Evolutionary conservation across 1,140 invertebrate species (phyloP), one percentile per base, ranked within the genome.

Genomic region (Pseudoatta argentina): DNA sequence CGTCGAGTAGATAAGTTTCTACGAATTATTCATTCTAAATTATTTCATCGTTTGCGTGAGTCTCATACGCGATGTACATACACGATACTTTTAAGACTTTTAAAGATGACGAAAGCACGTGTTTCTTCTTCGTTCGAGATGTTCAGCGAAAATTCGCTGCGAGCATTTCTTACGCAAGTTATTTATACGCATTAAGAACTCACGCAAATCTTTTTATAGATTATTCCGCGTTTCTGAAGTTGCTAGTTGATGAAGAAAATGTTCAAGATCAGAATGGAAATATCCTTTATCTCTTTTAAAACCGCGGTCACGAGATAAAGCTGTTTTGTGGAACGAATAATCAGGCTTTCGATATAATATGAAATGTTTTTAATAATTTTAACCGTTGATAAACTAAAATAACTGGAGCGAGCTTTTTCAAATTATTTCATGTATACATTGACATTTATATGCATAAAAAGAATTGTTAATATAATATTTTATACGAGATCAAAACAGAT

Each of bases 51-150:
- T 66, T 86, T 21, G 30, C 77, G 88, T 78, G 85, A 87, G 53
- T 61, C 64, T 8, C 39, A 85, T 61, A 72, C 61, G 75, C 86
- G 75, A 89, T 83, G 14, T 66, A 81, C 39, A 57, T 66, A 81
- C 39, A 51, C 71, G 88, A 89, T 78, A 89, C n/a, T n/a, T n/a
- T n/a, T n/a, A n/a, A n/a, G n/a, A n/a, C 24, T 59, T 3, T 59
- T 34, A n/a, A 14, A 24, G 59, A 44, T 85, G 72, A 88, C 79
- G 59, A 72, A 48, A 57, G 77, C 27, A 44, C 55, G 61, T 79
- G 75, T 69, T 83, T 75, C 63, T 69, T 3, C 48, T 21, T 6
- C 39, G 30, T 61, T 71, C 10, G 34, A 72, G 79, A 24, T 82
- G 73, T 73, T 61, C 79, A 61, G 6, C 34, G 21, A 69, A 27